Percentiles rank a stretch among this genome's conserved stretches.
phyloP scores from a whole-genome alignment of 2,888 invertebrate species.

The Exephanes ischioxanthus region DNA sequence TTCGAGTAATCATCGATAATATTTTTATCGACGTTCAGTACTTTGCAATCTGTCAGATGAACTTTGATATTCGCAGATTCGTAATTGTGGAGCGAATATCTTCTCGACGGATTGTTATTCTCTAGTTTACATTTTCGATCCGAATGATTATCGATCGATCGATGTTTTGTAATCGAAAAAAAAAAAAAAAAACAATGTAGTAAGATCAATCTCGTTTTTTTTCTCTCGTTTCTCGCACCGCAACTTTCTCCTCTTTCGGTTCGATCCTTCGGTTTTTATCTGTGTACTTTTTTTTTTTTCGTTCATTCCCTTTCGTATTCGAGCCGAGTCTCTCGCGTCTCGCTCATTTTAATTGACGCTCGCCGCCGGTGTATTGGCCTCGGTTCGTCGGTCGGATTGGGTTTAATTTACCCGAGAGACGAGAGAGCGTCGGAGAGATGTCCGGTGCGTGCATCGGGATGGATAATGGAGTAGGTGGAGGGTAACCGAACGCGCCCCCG shows the following conservation, averaged over 20 bases:
- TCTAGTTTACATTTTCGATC: neutral
- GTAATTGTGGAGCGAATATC: neutral
- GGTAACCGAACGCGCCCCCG: slow-evolving; percentile 55
- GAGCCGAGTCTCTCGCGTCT: slow-evolving; percentile 4
- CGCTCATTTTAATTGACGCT: slow-evolving; percentile 60
- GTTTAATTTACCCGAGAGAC: slow-evolving; percentile 66
- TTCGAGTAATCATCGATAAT: too few species aligned
- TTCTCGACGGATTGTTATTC: neutral
- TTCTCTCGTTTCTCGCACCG: slow-evolving; percentile 34
- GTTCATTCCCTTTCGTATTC: slow-evolving; percentile 21
- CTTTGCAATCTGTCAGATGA: neutral
- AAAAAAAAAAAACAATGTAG: too few species aligned
- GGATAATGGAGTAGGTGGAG: slow-evolving; percentile 69
- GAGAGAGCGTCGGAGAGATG: slow-evolving; percentile 61
- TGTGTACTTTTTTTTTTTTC: slow-evolving; percentile 23
- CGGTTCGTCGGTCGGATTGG: slow-evolving; percentile 36
- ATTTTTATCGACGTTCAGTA: neutral
- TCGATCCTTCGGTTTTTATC: neutral
- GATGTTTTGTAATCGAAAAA: slow-evolving; percentile 45
- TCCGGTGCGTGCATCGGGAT: slow-evolving; percentile 64
- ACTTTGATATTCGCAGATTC: neutral
- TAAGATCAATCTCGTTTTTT: slow-evolving; percentile 53
- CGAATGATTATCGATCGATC: slow-evolving; percentile 21
- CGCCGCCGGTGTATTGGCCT: slow-evolving; percentile 10
- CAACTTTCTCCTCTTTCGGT: slow-evolving; percentile 55